phyloP scores from a whole-genome alignment of 1,140 invertebrate genomes.

The Drosophila pallidifrons region DNA sequence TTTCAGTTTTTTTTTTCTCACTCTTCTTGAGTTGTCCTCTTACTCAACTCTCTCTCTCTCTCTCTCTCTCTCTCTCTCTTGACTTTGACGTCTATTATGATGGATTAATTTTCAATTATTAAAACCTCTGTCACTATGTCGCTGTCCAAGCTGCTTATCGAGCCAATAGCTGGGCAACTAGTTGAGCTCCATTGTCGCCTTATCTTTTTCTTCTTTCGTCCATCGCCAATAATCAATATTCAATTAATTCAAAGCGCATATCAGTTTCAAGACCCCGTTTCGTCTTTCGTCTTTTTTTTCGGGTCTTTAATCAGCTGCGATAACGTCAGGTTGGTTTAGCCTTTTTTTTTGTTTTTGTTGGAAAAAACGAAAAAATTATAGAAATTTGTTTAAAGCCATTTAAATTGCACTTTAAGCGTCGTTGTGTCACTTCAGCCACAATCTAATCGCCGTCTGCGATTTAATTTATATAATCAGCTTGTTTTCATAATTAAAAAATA shows the following conservation, averaged over 20 bases:
- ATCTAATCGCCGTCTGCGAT: constrained; percentile 79
- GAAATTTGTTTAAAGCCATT: constrained; percentile 80
- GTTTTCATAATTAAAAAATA: constrained; percentile 84
- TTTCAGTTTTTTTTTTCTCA: constrained; percentile 2
- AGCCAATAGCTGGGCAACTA: not conserved
- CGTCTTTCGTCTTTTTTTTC: not conserved
- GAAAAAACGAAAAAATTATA: constrained; percentile 59
- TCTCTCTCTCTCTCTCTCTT: constrained; percentile 19
- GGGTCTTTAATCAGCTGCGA: constrained; percentile 36
- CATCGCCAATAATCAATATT: constrained; percentile 82
- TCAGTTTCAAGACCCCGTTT: constrained; percentile 28
- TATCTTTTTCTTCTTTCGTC: constrained; percentile 42
- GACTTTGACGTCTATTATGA: constrained; percentile 80
- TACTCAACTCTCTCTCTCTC: constrained; percentile 2
- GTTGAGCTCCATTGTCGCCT: constrained; percentile 11
- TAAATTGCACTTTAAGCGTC: constrained; percentile 78
- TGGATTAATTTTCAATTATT: constrained; percentile 84
- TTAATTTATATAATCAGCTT: constrained; percentile 84
- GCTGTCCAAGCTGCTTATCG: constrained; percentile 33
- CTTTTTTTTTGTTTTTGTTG: not conserved
- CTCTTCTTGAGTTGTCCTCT: constrained; percentile 20
- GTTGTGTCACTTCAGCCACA: constrained; percentile 70
- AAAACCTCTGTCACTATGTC: constrained; percentile 15
- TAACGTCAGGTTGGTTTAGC: constrained; percentile 24
- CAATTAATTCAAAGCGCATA: constrained; percentile 77